Conservation (phyloP, 2,797 vertebrate species). For the Orientallactaga sibirica region DNA sequence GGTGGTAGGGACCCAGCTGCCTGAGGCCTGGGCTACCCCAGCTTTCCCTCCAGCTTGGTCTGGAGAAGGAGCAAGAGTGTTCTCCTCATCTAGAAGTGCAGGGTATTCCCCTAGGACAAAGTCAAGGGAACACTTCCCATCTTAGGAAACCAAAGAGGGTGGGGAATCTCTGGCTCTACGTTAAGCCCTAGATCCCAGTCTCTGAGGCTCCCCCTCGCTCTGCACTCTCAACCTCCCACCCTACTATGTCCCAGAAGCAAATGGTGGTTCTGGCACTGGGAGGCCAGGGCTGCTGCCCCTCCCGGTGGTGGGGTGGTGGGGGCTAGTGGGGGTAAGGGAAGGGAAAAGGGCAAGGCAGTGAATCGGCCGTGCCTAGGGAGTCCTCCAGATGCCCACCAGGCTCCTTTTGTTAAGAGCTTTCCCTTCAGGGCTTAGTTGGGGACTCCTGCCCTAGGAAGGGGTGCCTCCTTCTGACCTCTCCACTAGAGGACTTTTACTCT, state of each 20-base stretch:
- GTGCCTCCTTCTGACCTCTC: background rate
- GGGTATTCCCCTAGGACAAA: slow-evolving; percentile 35
- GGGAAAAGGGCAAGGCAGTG: background rate
- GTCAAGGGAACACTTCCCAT: slow-evolving; percentile 2
- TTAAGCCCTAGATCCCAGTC: slow-evolving; percentile 40
- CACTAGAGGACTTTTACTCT: slow-evolving; percentile 39
- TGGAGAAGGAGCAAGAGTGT: slow-evolving; percentile 24
- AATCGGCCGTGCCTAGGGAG: background rate
- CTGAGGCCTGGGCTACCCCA: slow-evolving; percentile 28
- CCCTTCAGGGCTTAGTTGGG: slow-evolving; percentile 21
- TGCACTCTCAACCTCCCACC: slow-evolving; percentile 44
- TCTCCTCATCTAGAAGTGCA: slow-evolving; percentile 20
- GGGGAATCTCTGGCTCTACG: slow-evolving; percentile 10
- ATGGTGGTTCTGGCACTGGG: slow-evolving; percentile 75
- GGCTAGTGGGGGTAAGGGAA: slow-evolving; percentile 27
- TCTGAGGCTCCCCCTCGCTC: background rate
- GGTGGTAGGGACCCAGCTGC: background rate
- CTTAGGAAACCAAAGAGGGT: background rate
- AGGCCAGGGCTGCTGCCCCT: slow-evolving; percentile 59
- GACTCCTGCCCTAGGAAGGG: slow-evolving; percentile 22
- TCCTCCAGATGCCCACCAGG: slow-evolving; percentile 29
- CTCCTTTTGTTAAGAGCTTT: slow-evolving; percentile 68
- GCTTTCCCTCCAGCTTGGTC: background rate
- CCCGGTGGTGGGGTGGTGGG: slow-evolving; percentile 51
- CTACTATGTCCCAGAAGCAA: slow-evolving; percentile 65